Percentiles rank a stretch among this genome's conserved stretches.
These are phyloP conservation scores for Ophion slaviceki DNA, from an alignment of 2,888 invertebrate species.

Conservation along the genomic window DNA sequence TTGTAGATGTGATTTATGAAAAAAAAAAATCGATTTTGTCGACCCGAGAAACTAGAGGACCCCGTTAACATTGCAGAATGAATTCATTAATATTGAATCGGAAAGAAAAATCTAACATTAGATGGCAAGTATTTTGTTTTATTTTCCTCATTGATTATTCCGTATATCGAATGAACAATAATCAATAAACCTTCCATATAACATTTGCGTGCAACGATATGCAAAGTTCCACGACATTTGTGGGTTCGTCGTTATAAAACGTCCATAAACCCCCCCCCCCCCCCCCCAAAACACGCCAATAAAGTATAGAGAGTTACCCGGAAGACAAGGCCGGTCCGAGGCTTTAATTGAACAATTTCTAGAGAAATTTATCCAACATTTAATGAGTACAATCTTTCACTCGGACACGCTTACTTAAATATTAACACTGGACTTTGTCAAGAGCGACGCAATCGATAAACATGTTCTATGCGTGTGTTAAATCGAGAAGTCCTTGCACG, in stretches of 20 bases:
- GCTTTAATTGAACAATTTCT: constrained; percentile 28
- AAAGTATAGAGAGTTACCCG: constrained; percentile 1
- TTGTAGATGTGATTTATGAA: no score
- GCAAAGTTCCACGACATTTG: no score
- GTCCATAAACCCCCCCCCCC: no score
- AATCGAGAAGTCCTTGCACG: constrained; percentile 36
- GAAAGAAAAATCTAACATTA: no score
- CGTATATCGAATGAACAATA: no score
- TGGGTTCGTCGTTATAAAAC: no score
- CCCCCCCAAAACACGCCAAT: background rate
- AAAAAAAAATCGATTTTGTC: no score
- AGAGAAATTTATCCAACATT: constrained; percentile 58
- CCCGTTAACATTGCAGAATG: background rate
- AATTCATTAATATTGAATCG: background rate
- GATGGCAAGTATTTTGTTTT: no score
- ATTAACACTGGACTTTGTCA: background rate
- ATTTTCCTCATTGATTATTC: no score
- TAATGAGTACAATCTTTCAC: constrained; percentile 25
- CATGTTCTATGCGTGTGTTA: constrained; percentile 18
- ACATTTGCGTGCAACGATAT: no score
- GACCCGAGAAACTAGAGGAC: no score
- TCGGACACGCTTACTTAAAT: background rate
- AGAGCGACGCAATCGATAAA: background rate
- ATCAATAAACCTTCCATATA: no score
- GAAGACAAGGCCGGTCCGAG: background rate